phyloP scores from a whole-genome alignment of 2,113 vertebrate genomes.

The Cryptotis parvus region DNA sequence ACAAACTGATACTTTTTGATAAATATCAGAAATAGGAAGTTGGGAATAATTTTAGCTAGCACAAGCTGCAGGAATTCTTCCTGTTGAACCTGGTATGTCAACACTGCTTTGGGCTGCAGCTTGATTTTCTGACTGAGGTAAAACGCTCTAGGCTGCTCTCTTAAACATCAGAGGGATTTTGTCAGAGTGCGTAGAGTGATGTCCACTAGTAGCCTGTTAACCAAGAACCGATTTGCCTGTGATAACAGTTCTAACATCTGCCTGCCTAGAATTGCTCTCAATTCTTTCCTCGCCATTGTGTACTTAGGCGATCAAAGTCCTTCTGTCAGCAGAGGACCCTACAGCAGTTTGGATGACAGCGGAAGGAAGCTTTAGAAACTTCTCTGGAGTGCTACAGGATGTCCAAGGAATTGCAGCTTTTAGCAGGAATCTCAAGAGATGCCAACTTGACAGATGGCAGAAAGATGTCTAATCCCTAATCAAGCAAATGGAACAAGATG shows the following conservation, averaged over 20 bases:
- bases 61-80: background rate
- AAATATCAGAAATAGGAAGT: conserved; percentile 24
- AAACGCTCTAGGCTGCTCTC: background rate
- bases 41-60: background rate
- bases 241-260: background rate
- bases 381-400: conserved; percentile 20
- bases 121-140: background rate
- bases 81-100: background rate
- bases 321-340: background rate
- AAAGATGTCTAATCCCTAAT: conserved; percentile 52
- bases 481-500: conserved; percentile 39
- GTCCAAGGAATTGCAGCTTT: conserved; percentile 34
- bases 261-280: background rate
- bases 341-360: conserved; percentile 50
- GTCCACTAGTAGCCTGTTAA: background rate
- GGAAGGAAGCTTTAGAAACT: conserved; percentile 63
- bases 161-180: background rate
- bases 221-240: background rate
- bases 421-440: background rate
- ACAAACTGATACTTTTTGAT: background rate
- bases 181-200: background rate
- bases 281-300: background rate
- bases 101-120: background rate
- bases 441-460: conserved; percentile 54
- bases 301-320: background rate